Evolutionary conservation across 2,113 vertebrate species (phyloP), one percentile per base, ranked within the genome.

Genomic region (Chrysemys picta): DNA sequence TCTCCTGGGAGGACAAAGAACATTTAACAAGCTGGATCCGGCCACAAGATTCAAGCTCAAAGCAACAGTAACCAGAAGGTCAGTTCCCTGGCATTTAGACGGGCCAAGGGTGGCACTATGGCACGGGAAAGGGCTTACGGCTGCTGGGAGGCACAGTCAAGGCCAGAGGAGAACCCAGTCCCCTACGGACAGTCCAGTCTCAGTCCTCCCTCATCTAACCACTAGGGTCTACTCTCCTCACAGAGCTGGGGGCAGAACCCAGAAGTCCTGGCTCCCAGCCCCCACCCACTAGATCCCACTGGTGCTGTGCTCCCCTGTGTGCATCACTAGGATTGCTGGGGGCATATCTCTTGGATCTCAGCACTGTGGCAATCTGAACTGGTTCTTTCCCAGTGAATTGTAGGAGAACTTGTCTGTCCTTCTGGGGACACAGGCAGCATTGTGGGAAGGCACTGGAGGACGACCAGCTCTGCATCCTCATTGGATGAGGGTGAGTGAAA

Each of bases 1-100:
- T 98, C 84, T 98, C 98, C 98, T 98, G 57, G 62, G 65, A 7
- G 17, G 45, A 79, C 65, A n/a, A 83, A 13, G 13, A 24, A 76
- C 42, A 45, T 25, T 12, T 45, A 47, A 76, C n/a, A 21, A 38
- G 65, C 65, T 10, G 65, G 65, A 38, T 10, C n/a, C 5, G 19
- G 65, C 17, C n/a, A n/a, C 35, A 8, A 8, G 35, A 69, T 10
- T n/a, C 65, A 72, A 19, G 35, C 65, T 22, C 65, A 38, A 10
- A 38, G 21, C 65, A 21, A 5, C 65, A 72, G 35, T 10, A n/a
- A 72, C 65, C 65, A 69, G 8, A 7, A 19, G 16, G 35, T 5
- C 35, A 72, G 65, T 72, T 72, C 19, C 17, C 17, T 21, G n/a
- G 16, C 17, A 4, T 5, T 38, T n/a, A 38, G 17, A 38, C 5